Base-by-base conservation (phyloP, 30 jellyfish, hydroid and myxozoan genomes). In the Catostylus mosaicus region DNA sequence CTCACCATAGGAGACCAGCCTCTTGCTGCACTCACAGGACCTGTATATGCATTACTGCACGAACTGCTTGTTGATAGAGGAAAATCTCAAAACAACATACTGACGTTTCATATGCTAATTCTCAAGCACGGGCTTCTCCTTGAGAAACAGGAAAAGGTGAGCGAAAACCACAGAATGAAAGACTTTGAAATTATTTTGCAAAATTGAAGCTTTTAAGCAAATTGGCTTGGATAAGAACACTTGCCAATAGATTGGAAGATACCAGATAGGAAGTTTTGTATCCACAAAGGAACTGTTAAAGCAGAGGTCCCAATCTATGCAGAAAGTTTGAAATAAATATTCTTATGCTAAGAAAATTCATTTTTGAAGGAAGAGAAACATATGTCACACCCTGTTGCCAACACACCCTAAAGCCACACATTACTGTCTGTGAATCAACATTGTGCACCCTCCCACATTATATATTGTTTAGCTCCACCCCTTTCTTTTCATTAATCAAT, bases 31-130 rank as follows among this genome's bases (percentile, higher is more conserved):
- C 62, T 89, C 31, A 67, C 69, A 11, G 80, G 56, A 3, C 94
- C 93, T 12, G 90, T 89, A n/a, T 89, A 88, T 65, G 61, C 61
- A 2, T 27, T 81, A 18, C 70, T 89, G 71, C 54, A 77, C 24
- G 97, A 89, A 29, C 62, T 89, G 72, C 62, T 88, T 19, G 63
- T 24, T 23, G 31, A 65, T 20, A 33, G 12, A 22, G 81, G 43
- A 16, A 64, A 62, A 22, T 47, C 84, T 18, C 68, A 30, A 20
- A 78, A 80, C 54, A 67, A 47, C 45, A 34, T 80, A 24, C 27
- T 80, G 43, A 48, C 90, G 11, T 80, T 80, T 67, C 90, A 80
- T 35, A 59, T 33, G 56, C 24, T 67, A 14, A 48, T 80, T 23
- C 24, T 33, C 5, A 80, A 67, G 64, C 90, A 80, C 50, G 90